Evolutionary conservation across 2,797 vertebrate species (phyloP).

Genomic region (Hybognathus amarus): DNA sequence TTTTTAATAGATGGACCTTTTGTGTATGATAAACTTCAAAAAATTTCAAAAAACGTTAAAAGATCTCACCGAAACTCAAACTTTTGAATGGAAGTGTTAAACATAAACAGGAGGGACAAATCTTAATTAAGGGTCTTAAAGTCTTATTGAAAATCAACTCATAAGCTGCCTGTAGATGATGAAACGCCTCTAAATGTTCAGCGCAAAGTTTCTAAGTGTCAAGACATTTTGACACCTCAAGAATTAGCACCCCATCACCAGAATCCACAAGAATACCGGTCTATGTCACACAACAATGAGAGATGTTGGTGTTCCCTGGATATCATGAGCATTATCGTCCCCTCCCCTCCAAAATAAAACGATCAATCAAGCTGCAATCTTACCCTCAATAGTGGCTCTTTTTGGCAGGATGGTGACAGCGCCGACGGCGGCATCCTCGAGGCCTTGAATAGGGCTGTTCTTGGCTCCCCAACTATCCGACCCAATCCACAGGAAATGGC

Average conservation of each 20-base stretch:
- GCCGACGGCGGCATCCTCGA: slow-evolving; percentile 90
- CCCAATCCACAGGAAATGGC: slow-evolving; percentile 95
- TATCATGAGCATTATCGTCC: background rate
- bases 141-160: background rate
- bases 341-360: background rate
- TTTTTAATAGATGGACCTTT: no score
- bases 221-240: background rate
- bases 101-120: background rate
- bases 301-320: background rate
- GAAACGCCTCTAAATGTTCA: background rate
- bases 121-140: background rate
- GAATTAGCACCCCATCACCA: background rate
- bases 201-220: background rate
- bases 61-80: background rate
- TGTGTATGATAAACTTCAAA: no score
- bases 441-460: slow-evolving; percentile 84
- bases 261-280: background rate
- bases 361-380: background rate
- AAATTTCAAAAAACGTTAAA: background rate
- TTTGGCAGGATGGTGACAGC: slow-evolving; percentile 96
- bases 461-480: slow-evolving; percentile 98
- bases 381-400: slow-evolving; percentile 89
- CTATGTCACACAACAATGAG: slow-evolving; percentile 4
- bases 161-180: background rate
- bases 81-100: background rate